Conservation (phyloP, 2,113 vertebrate species). For the Gambusia holbrooki region DNA sequence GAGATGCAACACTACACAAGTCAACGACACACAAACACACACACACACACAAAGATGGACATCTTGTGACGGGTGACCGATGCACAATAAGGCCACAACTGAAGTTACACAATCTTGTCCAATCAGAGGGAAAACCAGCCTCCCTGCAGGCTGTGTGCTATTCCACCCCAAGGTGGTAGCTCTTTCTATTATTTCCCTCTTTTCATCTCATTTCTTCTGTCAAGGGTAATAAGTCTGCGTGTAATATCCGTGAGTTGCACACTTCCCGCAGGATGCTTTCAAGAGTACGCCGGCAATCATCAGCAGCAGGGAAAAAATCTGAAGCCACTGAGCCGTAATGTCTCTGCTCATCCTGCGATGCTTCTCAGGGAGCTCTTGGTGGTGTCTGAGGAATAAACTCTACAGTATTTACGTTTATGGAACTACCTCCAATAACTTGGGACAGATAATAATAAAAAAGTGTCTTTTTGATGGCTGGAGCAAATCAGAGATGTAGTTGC, state of each 20-base stretch:
- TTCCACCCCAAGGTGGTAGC: conserved; percentile 45
- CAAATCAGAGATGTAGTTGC: conserved; percentile 2
- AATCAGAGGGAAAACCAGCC: conserved; percentile 58
- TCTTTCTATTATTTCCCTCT: conserved; percentile 64
- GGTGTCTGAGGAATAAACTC: conserved; percentile 27
- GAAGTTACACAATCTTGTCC: conserved; percentile 58
- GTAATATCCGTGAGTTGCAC: conserved; percentile 57
- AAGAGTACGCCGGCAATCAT: conserved; percentile 68
- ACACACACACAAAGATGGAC: conserved; percentile 22
- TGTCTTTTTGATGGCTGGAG: conserved; percentile 15
- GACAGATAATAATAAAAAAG: conserved; percentile 5
- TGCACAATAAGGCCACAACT: conserved; percentile 57
- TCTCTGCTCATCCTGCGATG: conserved; percentile 27
- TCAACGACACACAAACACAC: conserved; percentile 26
- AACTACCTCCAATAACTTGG: conserved; percentile 48
- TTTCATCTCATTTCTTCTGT: conserved; percentile 69
- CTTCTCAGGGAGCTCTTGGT: conserved; percentile 32
- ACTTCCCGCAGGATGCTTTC: conserved; percentile 63
- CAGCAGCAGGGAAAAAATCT: conserved; percentile 51
- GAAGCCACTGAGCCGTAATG: conserved; percentile 62
- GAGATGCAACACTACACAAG: conserved; percentile 24
- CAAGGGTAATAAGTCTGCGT: conserved; percentile 64
- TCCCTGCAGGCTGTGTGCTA: conserved; percentile 51
- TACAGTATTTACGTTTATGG: conserved; percentile 19
- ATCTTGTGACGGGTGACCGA: conserved; percentile 51